Conservation (phyloP, 92 coral and sea anemone species). For the Epizoanthus ramosus region DNA sequence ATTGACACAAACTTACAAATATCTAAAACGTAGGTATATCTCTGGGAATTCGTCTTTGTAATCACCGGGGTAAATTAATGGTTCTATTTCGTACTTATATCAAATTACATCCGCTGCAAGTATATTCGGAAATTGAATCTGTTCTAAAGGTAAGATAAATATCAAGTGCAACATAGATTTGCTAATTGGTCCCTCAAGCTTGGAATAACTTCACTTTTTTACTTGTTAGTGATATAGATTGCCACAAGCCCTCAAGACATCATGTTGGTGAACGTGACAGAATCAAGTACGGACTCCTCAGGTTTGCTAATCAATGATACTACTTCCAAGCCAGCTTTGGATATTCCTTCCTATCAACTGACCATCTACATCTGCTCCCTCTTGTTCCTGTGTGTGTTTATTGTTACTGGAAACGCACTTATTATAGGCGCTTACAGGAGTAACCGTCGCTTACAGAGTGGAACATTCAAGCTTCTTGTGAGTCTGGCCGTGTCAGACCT, state of each 20-base stretch:
- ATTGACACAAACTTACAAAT: no score
- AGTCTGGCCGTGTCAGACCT: slow-evolving; percentile 42
- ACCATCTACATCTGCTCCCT: slow-evolving; percentile 8
- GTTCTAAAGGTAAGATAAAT: not conserved
- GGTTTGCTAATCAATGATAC: not conserved
- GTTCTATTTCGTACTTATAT: not conserved
- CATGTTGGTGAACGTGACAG: slow-evolving; percentile 17
- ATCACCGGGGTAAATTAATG: not conserved
- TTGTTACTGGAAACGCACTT: slow-evolving; percentile 26
- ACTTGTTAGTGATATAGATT: not conserved
- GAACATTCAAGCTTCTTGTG: slow-evolving; percentile 26
- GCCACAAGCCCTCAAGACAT: not conserved
- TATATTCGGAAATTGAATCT: not conserved
- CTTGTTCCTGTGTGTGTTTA: slow-evolving; percentile 5
- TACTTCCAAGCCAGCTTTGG: slow-evolving; percentile 3
- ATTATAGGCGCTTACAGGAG: slow-evolving; percentile 25
- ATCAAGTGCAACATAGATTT: not conserved
- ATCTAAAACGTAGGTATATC: no score
- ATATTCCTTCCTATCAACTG: slow-evolving; percentile 10
- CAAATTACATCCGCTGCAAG: not conserved
- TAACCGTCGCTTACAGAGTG: slow-evolving; percentile 21
- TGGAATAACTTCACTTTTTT: not conserved
- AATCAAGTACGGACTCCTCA: not conserved
- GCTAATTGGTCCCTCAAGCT: not conserved
- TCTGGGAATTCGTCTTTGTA: not conserved